Evolutionary conservation across 2,113 vertebrate genomes (phyloP).

Genomic region (Apteryx mantelli): DNA sequence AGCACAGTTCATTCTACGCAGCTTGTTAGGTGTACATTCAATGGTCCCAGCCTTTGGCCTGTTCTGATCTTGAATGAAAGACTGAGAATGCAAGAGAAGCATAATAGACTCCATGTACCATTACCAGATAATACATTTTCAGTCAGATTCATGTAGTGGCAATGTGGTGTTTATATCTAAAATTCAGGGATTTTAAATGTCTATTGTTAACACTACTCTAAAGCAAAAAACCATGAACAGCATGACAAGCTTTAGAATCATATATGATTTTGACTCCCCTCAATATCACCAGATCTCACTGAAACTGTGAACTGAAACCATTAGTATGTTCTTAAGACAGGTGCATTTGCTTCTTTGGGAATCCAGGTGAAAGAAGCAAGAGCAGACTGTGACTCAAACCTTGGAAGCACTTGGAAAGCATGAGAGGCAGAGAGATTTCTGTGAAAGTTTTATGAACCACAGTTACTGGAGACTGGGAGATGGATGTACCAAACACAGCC

Average conservation of each 20-base stretch:
- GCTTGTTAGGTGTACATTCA: background rate
- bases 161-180: background rate
- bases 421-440: background rate
- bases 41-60: background rate
- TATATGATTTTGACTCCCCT: background rate
- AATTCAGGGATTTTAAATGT: background rate
- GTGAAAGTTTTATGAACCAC: rapidly evolving
- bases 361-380: rapidly evolving
- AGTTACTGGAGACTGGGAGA: rapidly evolving
- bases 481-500: background rate
- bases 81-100: background rate
- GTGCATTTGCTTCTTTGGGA: rapidly evolving
- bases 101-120: background rate
- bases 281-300: background rate
- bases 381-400: rapidly evolving
- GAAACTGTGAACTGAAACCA: background rate
- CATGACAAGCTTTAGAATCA: background rate
- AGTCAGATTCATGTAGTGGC: background rate
- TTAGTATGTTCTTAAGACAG: background rate
- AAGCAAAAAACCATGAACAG: conserved; percentile 16
- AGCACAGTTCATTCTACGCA: background rate
- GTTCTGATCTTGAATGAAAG: background rate
- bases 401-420: rapidly evolving
- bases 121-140: background rate
- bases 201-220: background rate